These are phyloP conservation scores for Morpho achilles DNA, from an alignment of 2,888 invertebrate genomes.

Conservation along the genomic window DNA sequence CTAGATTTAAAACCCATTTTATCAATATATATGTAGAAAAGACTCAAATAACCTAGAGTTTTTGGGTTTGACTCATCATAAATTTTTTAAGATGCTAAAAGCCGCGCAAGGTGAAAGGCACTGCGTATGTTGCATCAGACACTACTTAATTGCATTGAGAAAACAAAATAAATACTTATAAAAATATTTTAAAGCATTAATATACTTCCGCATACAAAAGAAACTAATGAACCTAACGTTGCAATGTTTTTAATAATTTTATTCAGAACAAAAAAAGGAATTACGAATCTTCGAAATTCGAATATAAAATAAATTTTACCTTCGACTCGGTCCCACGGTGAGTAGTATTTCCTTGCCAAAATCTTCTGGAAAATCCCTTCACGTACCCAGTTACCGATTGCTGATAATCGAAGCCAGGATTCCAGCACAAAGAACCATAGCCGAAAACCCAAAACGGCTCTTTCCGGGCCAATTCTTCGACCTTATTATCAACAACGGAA, in stretches of 20 bases:
- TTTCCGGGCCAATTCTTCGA: constrained; percentile 46
- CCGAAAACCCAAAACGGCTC: constrained; percentile 93
- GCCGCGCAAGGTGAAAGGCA: constrained; percentile 31
- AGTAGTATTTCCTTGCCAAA: constrained; percentile 95
- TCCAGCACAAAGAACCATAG: constrained; percentile 97
- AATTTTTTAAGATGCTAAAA: background rate
- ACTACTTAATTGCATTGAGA: background rate
- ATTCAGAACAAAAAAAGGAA: too few relatives aligned
- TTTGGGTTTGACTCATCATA: background rate
- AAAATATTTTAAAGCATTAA: too few relatives aligned
- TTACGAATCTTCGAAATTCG: too few relatives aligned
- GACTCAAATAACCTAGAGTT: too few relatives aligned
- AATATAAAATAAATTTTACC: constrained; percentile 61
- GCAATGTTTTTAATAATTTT: too few relatives aligned
- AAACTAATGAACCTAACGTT: too few relatives aligned
- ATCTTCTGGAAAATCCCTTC: constrained; percentile 88
- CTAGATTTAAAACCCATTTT: too few relatives aligned
- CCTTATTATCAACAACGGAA: constrained; percentile 24
- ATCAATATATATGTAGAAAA: too few relatives aligned
- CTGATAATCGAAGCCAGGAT: constrained; percentile 93
- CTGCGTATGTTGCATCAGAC: constrained; percentile 30
- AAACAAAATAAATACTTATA: too few relatives aligned
- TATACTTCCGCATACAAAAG: too few relatives aligned
- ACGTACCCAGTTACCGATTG: constrained; percentile 90
- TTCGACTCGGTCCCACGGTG: constrained; percentile 87